These are phyloP conservation scores for Chelon auratus DNA, from an alignment of 2,797 vertebrate species.

Conservation along the genomic window DNA sequence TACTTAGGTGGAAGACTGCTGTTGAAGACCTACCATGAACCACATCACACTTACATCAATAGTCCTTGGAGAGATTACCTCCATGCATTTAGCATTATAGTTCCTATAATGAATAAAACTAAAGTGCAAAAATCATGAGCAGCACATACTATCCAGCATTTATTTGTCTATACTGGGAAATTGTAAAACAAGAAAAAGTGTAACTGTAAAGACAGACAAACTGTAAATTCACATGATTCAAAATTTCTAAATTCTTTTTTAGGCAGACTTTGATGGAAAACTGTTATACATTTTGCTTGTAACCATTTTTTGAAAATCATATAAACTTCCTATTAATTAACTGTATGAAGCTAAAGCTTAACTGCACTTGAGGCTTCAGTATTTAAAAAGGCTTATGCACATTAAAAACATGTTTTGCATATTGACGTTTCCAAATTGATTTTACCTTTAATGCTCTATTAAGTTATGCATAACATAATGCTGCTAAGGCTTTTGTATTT, in stretches of 20 bases:
- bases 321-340: too few species aligned
- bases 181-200: not conserved
- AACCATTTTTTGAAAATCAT: too few species aligned
- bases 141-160: not conserved
- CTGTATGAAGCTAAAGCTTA: not conserved
- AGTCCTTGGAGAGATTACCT: constrained; percentile 15
- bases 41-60: constrained; percentile 22
- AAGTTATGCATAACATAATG: too few species aligned
- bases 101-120: not conserved
- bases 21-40: constrained; percentile 28
- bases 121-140: not conserved
- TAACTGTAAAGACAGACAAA: not conserved
- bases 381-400: not conserved
- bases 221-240: not conserved
- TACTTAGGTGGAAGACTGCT: constrained; percentile 35
- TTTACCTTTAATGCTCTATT: too few species aligned
- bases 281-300: not conserved
- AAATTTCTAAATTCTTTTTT: not conserved
- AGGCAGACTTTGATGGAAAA: not conserved
- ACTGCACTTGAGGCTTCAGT: not conserved
- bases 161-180: not conserved
- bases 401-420: too few species aligned
- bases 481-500: too few species aligned
- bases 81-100: not conserved
- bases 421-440: too few species aligned